These are phyloP conservation scores for Drosophila cardini DNA, from an alignment of 1,140 invertebrate species.

Conservation along the genomic window DNA sequence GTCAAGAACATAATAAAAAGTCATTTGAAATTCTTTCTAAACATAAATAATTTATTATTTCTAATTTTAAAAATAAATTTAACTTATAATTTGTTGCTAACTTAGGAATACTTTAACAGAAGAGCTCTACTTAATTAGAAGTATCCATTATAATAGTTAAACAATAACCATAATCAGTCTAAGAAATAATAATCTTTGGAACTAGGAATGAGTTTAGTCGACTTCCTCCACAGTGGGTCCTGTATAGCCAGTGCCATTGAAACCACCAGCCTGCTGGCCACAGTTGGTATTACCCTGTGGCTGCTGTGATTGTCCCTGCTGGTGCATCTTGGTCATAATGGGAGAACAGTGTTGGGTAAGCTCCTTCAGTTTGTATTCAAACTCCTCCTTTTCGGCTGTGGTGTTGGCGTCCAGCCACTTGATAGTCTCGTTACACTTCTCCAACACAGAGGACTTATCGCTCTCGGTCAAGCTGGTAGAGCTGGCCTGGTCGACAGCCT, in stretches of 20 bases:
- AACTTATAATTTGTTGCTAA: conserved; percentile 43
- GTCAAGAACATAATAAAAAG: too few species aligned
- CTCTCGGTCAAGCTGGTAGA: conserved; percentile 88
- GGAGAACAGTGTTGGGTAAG: conserved; percentile 86
- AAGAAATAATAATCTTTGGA: background rate
- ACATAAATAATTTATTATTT: conserved; percentile 15
- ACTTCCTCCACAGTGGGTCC: conserved; percentile 91
- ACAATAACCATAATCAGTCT: conserved; percentile 31
- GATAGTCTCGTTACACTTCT: conserved; percentile 86
- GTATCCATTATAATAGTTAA: background rate
- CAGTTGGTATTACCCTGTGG: conserved; percentile 79
- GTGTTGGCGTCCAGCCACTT: conserved; percentile 88
- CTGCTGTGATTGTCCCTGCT: conserved; percentile 84
- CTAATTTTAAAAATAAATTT: conserved; percentile 9
- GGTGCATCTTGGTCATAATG: conserved; percentile 87
- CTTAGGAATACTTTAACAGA: conserved; percentile 39
- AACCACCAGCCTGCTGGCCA: conserved; percentile 85
- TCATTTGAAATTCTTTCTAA: background rate
- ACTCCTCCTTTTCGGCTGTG: conserved; percentile 88
- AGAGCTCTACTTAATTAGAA: background rate
- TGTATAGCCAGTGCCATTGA: conserved; percentile 71
- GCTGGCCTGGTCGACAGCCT: conserved; percentile 86
- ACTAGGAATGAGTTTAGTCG: conserved; percentile 86
- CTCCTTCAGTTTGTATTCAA: conserved; percentile 86
- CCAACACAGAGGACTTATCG: conserved; percentile 87